Base-by-base conservation (phyloP, 1,140 invertebrate species). In the Coptotermes formosanus region DNA sequence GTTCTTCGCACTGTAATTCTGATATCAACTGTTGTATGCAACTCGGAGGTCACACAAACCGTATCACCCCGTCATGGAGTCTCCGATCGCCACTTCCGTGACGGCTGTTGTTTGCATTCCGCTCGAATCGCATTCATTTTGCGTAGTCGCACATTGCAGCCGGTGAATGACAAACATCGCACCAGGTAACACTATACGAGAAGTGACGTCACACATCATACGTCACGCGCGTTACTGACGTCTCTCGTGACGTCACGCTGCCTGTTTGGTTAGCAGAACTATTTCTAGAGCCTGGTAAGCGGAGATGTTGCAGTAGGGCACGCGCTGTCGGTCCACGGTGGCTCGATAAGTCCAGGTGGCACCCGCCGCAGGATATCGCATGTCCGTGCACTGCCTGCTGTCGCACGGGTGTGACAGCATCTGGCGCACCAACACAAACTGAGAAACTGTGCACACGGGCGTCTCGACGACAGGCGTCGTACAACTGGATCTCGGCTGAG, bases 181-280 rank as follows among this genome's bases (percentile, higher is more conserved):
- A 75, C 25, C 64, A 75, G 59, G 64, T 75, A 75, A 75, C 64
- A 75, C 64, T 75, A 75, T 9, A 75, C 64, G 64, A 75, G 25
- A 9, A 11, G 64, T 75, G 64, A 75, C 64, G 64, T 75, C 64
- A 75, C 64, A 30, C 64, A 75, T 30, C 64, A 7, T 75, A 75
- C 64, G 64, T 75, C 64, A 75, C 64, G 64, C 64, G 64, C 64
- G 64, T 75, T 75, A 75, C 64, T 75, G 64, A 75, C 64, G 64
- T 75, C 25, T n/a, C 64, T 25, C 64, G 14, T 75, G 64, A 75
- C 64, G 64, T 75, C 64, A 75, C 64, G n/a, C 25, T 7, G 21
- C 59, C 59, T 64, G 59, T 64, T 64, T 64, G 59, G 59, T 64
- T 64, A 64, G 64, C 64, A 75, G 64, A 75, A 75, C 64, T 75